phyloP scores from a whole-genome alignment of 2,888 invertebrate genomes.

The Cyclophora albipunctata region DNA sequence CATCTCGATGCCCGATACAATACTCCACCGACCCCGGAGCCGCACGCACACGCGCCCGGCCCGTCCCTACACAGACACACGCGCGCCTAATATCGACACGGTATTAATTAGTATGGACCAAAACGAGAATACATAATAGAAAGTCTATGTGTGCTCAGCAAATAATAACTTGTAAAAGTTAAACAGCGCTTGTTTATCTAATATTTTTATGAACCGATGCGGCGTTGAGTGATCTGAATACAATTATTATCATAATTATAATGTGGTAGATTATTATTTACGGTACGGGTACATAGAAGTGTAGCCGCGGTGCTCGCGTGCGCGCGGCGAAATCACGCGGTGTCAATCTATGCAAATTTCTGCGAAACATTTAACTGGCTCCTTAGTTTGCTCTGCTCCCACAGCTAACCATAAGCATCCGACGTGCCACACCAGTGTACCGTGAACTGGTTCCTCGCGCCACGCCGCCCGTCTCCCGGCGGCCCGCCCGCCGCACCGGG shows the following conservation, averaged over 20 bases:
- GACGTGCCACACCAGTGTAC: constrained; percentile 36
- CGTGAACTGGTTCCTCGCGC: constrained; percentile 30
- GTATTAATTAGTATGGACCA: constrained; percentile 73
- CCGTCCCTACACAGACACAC: no score
- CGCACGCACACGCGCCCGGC: constrained; percentile 38
- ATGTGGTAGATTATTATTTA: constrained; percentile 28
- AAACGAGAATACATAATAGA: constrained; percentile 72
- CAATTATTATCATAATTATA: constrained; percentile 48
- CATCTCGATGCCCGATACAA: constrained; percentile 6
- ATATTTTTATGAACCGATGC: constrained; percentile 55
- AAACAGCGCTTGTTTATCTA: constrained; percentile 52
- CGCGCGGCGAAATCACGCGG: constrained; percentile 52
- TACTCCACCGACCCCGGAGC: constrained; percentile 3
- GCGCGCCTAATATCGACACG: constrained; percentile 53
- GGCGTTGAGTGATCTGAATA: constrained; percentile 46
- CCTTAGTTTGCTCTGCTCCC: constrained; percentile 51
- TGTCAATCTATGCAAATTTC: constrained; percentile 74
- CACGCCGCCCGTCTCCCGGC: constrained; percentile 20
- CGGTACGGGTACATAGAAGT: constrained; percentile 27
- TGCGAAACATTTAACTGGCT: constrained; percentile 66
- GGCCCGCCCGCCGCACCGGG: constrained; percentile 25
- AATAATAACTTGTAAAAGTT: constrained; percentile 62
- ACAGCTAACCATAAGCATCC: constrained; percentile 47
- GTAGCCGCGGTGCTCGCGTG: constrained; percentile 39
- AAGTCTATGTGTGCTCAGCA: constrained; percentile 68